Base-by-base conservation (phyloP, 2,888 invertebrate species). In the Tenthredo amoena region DNA sequence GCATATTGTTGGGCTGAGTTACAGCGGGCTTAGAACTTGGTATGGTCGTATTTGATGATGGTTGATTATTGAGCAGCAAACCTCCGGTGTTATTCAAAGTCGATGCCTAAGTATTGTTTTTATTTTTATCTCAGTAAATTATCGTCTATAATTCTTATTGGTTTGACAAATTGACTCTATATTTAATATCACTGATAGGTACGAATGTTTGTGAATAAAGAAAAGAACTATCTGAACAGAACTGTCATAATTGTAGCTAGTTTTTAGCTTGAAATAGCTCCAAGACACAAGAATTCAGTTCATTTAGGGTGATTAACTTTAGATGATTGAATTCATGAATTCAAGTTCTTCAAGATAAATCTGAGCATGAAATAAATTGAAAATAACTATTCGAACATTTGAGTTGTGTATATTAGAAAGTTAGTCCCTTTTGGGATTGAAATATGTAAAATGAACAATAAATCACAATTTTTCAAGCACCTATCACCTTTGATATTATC, bases 21-120 rank as follows among this genome's bases (percentile, higher is more conserved):
- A 91, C 90, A 86, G 91, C 86, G 86, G 92, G 90, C 85, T 93
- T 93, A 85, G 88, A 88, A 86, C 89, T 91, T 72, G 88, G 85
- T 77, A 88, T 85, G 47, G 83, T 84, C 7, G 77, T 76, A 34
- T 58, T 85, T 43, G 85, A 40, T n/a, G 85, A 50, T 88, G 89
- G 90, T 88, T 93, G 94, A 89, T 89, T 93, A 89, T 92, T 93
- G 91, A 92, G 90, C 89, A 92, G 90, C 86, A 93, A 90, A 90
- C 91, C 89, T 88, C 93, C 92, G 43, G 92, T 92, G 87, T 93
- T 93, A 91, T 93, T 93, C 88, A 92, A 88, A 86, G 91, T 89
- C 84, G 92, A 88, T 89, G 92, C 93, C 93, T 93, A 90, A 85
- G 87, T 85, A 89, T 86, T 86, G 83, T 82, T 86, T 86, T 26